Conservation (phyloP, 2,113 vertebrate genomes). For the zebrafish (Danio rerio) region DNA sequence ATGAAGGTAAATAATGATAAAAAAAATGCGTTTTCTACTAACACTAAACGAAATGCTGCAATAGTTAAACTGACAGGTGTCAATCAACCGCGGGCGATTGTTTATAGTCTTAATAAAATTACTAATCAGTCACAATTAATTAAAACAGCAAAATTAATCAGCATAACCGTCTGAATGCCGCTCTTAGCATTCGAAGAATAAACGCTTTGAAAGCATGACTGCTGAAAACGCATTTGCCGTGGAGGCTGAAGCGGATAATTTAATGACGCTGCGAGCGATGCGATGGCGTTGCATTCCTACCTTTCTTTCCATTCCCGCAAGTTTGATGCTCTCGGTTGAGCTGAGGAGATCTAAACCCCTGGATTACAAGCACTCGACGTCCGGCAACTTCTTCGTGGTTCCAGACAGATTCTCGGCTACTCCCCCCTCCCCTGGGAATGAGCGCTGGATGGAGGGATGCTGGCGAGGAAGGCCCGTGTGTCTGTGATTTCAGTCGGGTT, state of each 20-base stretch:
- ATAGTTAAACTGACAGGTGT: slow-evolving; percentile 18
- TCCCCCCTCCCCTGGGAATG: slow-evolving; percentile 50
- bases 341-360: slow-evolving; percentile 3
- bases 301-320: slow-evolving; percentile 64
- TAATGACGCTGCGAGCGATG: slow-evolving; percentile 30
- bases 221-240: slow-evolving; percentile 8
- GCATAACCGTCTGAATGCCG: background rate
- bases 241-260: background rate
- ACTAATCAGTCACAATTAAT: background rate
- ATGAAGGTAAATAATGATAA: too few species aligned
- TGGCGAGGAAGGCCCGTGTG: slow-evolving; percentile 51
- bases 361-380: slow-evolving; percentile 17
- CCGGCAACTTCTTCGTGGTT: slow-evolving; percentile 48
- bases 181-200: background rate
- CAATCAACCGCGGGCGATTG: background rate
- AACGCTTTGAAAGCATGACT: slow-evolving; percentile 7
- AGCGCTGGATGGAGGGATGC: slow-evolving; percentile 53
- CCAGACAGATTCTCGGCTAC: slow-evolving; percentile 39
- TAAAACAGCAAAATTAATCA: background rate
- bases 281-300: slow-evolving; percentile 55
- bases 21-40: background rate
- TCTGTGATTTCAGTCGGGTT: slow-evolving; percentile 44
- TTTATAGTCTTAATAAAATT: background rate
- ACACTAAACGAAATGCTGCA: background rate
- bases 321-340: slow-evolving; percentile 39